Base-by-base conservation (phyloP, 2,113 vertebrate genomes). In the Nettapus auritus region DNA sequence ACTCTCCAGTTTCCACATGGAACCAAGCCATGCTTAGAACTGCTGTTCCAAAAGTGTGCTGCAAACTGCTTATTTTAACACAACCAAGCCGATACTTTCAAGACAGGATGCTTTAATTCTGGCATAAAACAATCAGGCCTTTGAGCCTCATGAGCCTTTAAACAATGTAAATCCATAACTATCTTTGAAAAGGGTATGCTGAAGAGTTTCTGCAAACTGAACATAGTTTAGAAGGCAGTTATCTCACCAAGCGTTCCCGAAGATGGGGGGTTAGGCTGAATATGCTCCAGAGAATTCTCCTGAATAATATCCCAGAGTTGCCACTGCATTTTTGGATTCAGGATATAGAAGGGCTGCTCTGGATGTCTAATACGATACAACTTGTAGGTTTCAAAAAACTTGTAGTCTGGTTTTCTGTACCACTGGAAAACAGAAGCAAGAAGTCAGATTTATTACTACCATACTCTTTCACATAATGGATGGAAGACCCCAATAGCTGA, bases 241-340 rank as follows among this genome's bases (percentile, higher is more conserved):
- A 50, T 82, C 97, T 98, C 92, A 98, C 98, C 98, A 5, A 98
- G 97, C 97, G 98, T 98, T 75, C 98, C 98, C 33, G 98, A 98
- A 13, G 98, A 98, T 0, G 98, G 98, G 22, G 98, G 98, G 66
- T 98, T 98, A 79, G 98, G 98, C 67, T 98, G 98, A 90, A 98
- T 98, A 8, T 97, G 50, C 74, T 98, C 98, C 12, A 96, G 48
- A 29, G 98, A 97, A 78, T 98, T 98, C 89, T 98, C 97, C 55
- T 98, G 98, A 80, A 98, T 94, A 69, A 99, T 89, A 62, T 98
- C 97, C 98, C 98, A 98, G 31, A 99, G 97, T 4, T 98, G 97
- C 98, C 98, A 98, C 17, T 98, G 97, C 96, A 98, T 97, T 93
- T 97, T 96, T 50, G 98, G 98, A 56, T 95, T 98, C 81, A 98